These are phyloP conservation scores for Leucoraja erinaceus DNA, from an alignment of 2,113 vertebrate species.

Conservation along the genomic window DNA sequence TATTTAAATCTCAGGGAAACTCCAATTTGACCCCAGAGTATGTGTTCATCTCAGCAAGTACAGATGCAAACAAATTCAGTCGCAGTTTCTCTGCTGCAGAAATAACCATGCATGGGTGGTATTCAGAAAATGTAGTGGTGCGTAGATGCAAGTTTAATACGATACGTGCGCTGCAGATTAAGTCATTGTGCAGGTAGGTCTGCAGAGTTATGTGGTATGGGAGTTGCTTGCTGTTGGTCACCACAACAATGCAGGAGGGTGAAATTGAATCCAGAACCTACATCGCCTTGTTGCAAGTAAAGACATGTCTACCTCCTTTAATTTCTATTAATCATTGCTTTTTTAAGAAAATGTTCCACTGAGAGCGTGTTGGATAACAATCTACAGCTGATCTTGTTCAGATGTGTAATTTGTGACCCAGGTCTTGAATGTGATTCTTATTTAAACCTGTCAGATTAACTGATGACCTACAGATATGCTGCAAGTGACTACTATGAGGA, in stretches of 20 bases:
- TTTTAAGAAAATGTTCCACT: neutral
- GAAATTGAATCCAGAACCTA: neutral
- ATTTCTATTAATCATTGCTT: neutral
- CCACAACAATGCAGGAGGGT: neutral
- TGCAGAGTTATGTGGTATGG: neutral
- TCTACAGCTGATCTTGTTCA: neutral
- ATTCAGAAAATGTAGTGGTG: neutral
- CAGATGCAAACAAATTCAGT: neutral
- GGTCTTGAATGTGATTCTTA: neutral
- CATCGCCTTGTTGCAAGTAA: neutral
- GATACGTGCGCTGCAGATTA: neutral
- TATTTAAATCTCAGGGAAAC: neutral
- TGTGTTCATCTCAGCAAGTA: neutral
- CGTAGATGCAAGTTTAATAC: neutral
- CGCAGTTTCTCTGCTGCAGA: neutral
- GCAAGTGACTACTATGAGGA: neutral
- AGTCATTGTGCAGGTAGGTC: neutral
- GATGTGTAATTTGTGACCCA: neutral
- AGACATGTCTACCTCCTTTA: neutral
- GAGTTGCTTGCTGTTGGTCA: neutral
- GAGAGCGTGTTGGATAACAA: neutral
- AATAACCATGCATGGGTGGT: neutral
- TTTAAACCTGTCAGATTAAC: neutral
- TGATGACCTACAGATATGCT: neutral
- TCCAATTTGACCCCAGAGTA: neutral